phyloP scores from a whole-genome alignment of 2,113 vertebrate genomes.

The Nipponia nippon region DNA sequence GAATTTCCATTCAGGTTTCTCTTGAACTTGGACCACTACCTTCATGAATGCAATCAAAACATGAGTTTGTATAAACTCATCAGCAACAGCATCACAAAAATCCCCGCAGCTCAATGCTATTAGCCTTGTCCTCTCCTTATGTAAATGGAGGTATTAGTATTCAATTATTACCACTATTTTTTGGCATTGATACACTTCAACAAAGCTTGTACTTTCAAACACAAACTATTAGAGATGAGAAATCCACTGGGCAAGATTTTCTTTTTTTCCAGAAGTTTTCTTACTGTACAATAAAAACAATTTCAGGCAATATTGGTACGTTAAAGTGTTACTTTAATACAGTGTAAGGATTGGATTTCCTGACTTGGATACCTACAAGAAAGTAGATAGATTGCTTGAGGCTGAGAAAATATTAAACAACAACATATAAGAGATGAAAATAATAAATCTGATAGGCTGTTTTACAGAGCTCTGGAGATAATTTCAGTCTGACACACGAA shows the following conservation, averaged over 20 bases:
- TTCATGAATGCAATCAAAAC: background rate
- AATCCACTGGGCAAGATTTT: background rate
- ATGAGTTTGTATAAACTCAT: background rate
- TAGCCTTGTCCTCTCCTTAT: background rate
- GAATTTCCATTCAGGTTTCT: background rate
- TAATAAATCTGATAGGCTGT: background rate
- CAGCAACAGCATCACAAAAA: background rate
- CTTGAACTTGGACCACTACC: background rate
- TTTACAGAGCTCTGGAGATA: background rate
- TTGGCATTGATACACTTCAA: background rate
- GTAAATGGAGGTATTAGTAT: background rate
- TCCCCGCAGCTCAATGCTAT: background rate
- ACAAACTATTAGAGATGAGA: background rate
- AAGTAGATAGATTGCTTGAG: background rate
- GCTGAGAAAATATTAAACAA: background rate
- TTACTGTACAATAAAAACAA: background rate
- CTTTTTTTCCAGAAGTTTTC: background rate
- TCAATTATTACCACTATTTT: background rate
- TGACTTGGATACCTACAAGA: background rate
- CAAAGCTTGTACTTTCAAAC: background rate
- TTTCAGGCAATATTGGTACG: fast-evolving
- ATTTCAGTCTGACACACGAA: fast-evolving
- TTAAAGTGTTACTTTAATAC: background rate
- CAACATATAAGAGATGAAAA: background rate
- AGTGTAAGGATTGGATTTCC: background rate